phyloP scores from a whole-genome alignment of 2,888 invertebrate genomes.

The Brachyopa scutellaris region DNA sequence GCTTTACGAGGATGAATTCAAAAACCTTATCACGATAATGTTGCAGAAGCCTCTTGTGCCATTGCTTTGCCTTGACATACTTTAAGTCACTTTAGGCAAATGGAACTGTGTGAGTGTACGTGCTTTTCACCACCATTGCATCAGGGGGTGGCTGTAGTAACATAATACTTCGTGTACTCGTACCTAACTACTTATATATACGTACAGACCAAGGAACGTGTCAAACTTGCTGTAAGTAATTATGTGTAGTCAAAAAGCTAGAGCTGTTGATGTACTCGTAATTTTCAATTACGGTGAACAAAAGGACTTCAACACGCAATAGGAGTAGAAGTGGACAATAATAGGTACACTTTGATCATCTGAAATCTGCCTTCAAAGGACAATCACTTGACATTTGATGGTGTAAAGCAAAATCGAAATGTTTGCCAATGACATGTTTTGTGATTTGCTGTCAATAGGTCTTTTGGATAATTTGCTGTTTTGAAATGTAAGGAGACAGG shows the following conservation, averaged over 20 bases:
- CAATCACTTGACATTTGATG: constrained; percentile 14
- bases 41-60: constrained; percentile 20
- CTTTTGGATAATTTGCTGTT: neutral
- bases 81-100: constrained; percentile 34
- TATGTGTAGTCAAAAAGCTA: neutral
- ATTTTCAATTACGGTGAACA: constrained; percentile 44
- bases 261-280: constrained; percentile 15
- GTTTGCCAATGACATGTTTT: neutral
- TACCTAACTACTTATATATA: too few species aligned
- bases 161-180: too few species aligned
- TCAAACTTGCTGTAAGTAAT: constrained; percentile 26
- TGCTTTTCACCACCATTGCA: too few species aligned
- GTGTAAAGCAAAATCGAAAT: neutral
- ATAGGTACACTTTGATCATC: neutral
- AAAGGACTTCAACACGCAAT: constrained; percentile 5
- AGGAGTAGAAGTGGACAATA: neutral
- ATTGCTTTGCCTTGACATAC: constrained; percentile 45
- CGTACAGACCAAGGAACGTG: too few species aligned
- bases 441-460: neutral
- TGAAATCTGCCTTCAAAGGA: neutral
- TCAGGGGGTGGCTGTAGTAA: too few species aligned
- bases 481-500: neutral
- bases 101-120: too few species aligned
- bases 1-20: neutral
- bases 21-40: constrained; percentile 15